A percentile compares a stretch with the other conserved stretches of the same genome.
phyloP scores from a whole-genome alignment of 1,140 invertebrate species.

The Triops longicaudatus region DNA sequence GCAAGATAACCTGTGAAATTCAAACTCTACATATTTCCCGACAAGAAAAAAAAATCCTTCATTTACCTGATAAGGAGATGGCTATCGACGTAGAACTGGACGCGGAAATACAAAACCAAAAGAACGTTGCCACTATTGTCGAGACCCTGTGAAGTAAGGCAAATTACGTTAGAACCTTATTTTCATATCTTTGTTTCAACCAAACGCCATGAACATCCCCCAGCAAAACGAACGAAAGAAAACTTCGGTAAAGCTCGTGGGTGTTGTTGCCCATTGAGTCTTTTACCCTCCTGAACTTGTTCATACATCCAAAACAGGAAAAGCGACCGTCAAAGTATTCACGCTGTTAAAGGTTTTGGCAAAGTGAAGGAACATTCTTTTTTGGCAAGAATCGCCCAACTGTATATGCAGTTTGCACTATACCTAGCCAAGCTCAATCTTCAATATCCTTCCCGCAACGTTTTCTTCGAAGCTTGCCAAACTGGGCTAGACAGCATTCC shows the following conservation, averaged over 20 bases:
- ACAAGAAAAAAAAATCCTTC: constrained; percentile 20
- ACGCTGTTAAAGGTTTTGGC: background rate
- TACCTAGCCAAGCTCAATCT: background rate
- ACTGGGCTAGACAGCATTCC: constrained; percentile 10
- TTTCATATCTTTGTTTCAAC: constrained; percentile 9
- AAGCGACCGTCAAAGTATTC: background rate
- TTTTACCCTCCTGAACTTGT: background rate
- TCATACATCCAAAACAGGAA: background rate
- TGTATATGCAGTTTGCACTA: background rate
- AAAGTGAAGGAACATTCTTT: background rate
- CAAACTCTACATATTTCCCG: too few species aligned
- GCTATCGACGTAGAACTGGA: constrained; percentile 90
- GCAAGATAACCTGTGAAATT: too few species aligned
- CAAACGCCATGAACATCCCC: too few species aligned
- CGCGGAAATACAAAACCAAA: constrained; percentile 80
- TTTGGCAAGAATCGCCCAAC: background rate
- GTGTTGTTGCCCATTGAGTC: background rate
- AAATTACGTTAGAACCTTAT: background rate
- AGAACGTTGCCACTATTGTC: constrained; percentile 80
- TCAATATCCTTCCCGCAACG: background rate
- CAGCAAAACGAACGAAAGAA: background rate
- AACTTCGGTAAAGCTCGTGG: background rate
- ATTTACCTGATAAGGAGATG: constrained; percentile 65
- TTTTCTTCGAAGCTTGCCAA: background rate
- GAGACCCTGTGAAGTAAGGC: constrained; percentile 58